phyloP scores from a whole-genome alignment of 2,113 vertebrate species.

The Muscicapa adusta region DNA sequence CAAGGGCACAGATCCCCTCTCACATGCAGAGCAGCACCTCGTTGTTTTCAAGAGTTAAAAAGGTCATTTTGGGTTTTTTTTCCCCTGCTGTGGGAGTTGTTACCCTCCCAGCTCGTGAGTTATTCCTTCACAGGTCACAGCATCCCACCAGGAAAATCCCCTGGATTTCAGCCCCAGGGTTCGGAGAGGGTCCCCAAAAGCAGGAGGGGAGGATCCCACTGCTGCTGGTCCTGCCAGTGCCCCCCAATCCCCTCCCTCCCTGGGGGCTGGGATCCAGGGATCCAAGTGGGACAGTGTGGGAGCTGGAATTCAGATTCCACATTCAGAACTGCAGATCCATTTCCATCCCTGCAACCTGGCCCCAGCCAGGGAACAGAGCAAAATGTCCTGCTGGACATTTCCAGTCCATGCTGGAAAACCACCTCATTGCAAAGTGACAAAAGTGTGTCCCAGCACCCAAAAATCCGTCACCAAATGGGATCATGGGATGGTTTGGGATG shows the following conservation, averaged over 20 bases:
- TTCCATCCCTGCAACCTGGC: rapidly evolving
- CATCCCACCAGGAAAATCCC: background rate
- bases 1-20: background rate
- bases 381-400: too few species aligned
- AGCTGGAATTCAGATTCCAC: background rate
- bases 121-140: background rate
- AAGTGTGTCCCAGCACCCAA: background rate
- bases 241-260: background rate
- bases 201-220: background rate
- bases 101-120: rapidly evolving
- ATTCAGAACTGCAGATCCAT: background rate
- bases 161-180: background rate
- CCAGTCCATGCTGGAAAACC: rapidly evolving
- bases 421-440: background rate
- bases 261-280: rapidly evolving
- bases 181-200: background rate
- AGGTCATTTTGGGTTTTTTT: rapidly evolving
- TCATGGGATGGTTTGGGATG: background rate
- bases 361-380: background rate
- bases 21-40: rapidly evolving
- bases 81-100: rapidly evolving
- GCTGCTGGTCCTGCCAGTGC: background rate
- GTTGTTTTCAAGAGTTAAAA: rapidly evolving
- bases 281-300: rapidly evolving
- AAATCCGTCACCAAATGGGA: rapidly evolving